Base-by-base conservation (phyloP, 1,140 invertebrate species). In the Drosophila quadrilineata region DNA sequence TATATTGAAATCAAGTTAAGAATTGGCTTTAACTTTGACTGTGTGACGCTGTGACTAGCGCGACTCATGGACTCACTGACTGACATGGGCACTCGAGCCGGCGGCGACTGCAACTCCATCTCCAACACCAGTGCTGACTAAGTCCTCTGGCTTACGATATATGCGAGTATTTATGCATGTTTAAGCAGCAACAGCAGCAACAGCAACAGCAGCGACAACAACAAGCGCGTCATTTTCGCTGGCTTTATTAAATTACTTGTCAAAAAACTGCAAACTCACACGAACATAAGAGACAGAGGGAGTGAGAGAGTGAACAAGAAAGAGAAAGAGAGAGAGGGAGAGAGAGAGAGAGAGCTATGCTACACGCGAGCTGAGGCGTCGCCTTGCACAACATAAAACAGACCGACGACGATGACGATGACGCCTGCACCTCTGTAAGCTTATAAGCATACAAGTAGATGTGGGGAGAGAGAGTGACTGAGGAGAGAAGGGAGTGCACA, bases 171-270 rank as follows among this genome's bases (percentile, higher is more conserved):
- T 72, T 64, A 70, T 75, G 65, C 68, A 77, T 77, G 75, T 75
- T 71, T 64, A 75, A 75, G 59, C 71, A 70, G 53, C 50, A 63
- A 29, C 36, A 46, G 36, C 66, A 59, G 22, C 50, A 72, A 50
- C 73, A 72, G 65, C 72, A 67, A 31, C 53, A 65, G 17, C 36
- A 53, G 12, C 28, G 53, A 54, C 33, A 68, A 63, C 54, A 79
- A 60, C 70, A 75, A 73, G 56, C 77, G 73, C 73, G 77, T 66
- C 71, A 85, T 79, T 75, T n/a, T 85, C 79, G 80, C 71, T 85
- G 70, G 77, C 77, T 85, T 85, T 85, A 85, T 85, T 85, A 85
- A 85, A 85, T 85, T 85, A 85, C 79, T 85, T 85, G 79, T 85
- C 79, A 85, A 85, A 85, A 85, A 85, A 85, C 75, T 79, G 66